Evolutionary conservation across 2,888 invertebrate genomes (phyloP), one percentile per base, ranked within the genome.

Genomic region (Ferdinandea cuprea): DNA sequence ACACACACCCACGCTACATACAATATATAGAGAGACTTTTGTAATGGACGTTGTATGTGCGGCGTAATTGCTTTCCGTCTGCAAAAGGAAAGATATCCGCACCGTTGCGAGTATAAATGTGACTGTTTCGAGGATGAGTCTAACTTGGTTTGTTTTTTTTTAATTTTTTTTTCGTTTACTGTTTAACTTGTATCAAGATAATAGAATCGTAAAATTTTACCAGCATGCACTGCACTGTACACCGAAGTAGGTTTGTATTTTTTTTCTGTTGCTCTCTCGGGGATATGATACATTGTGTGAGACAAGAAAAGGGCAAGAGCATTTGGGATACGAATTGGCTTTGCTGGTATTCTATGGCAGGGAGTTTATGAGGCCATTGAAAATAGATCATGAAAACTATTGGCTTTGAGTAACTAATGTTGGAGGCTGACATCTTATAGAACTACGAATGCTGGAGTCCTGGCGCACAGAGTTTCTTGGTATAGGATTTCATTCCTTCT

Each of bases 51-150:
- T 30, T 65, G 63, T 68, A 65, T 74, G 54, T 76, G 63, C 68
- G 19, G 61, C 61, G 79, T 74, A 80, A 80, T 80, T 80, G 80
- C 76, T 69, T 44, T 76, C 42, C 48, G 63, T 80, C 68, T 80
- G 63, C 54, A 48, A 32, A 37, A 37, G 25, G 30, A 69, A 48
- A n/a, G n/a, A 69, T 69, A 69, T 80, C 74, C 50, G 69, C 61
- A 32, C 56, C 21, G 52, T 37, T 28, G 40, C 48, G 61, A 44
- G 19, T 44, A 44, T 52, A 78, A 65, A 59, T 79, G 59, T 74
- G 58, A 79, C 59, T 59, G 52, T 66, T 61, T 54, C 9, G 44
- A 56, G 74, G 46, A 61, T 68, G 74, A 61, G 66, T 65, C 46
- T 37, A 32, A 48, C 11, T 30, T 48, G 8, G 1, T n/a, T n/a